Evolutionary conservation across 2,888 invertebrate species (phyloP), one percentile per base, ranked within the genome.

Genomic region (Drosophila pseudotakahashii): DNA sequence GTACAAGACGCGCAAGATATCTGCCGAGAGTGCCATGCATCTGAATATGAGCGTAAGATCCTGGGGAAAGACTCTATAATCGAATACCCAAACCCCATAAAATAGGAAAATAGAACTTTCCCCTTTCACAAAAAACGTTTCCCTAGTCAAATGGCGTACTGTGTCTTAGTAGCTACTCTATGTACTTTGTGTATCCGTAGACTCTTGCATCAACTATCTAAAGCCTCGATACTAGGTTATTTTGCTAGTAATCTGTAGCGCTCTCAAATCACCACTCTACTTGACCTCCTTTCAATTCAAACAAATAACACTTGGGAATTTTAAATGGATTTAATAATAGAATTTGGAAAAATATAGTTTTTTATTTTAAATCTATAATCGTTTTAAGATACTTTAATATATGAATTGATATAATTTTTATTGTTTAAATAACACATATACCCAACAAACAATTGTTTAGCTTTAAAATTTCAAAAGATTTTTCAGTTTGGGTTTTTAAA

Each of bases 1-100:
- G 23, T 94, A 92, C 88, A 93, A 92, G 84, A 93, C 93, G 80
- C 92, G 93, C 76, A 94, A 94, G 87, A 84, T 90, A 78, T 94
- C 94, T n/a, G 93, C 93, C 61, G 94, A 94, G 86, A 93, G 93
- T 91, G 89, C 91, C 51, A 89, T 90, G 58, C 90, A 91, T 73
- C 85, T 90, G 75, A 87, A 91, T 63, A 83, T 91, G 77, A 91
- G 89, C 82, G 92, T 92, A 91, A 92, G 91, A 57, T 44, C 55
- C 48, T n/a, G 10, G 39, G 39, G 34, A 34, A 32, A 62, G 48
- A 13, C 39, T 37, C 11, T 30, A 14, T 39, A 10, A 7, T 30
- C 5, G 30, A 30, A 37, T 63, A 60, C 11, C 10, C 7, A 30
- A 7, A 0, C 34, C 34, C 34, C 5, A 13, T 10, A 34, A 34